Conservation (phyloP, 1,140 invertebrate genomes). For the Pararge aegeria region DNA sequence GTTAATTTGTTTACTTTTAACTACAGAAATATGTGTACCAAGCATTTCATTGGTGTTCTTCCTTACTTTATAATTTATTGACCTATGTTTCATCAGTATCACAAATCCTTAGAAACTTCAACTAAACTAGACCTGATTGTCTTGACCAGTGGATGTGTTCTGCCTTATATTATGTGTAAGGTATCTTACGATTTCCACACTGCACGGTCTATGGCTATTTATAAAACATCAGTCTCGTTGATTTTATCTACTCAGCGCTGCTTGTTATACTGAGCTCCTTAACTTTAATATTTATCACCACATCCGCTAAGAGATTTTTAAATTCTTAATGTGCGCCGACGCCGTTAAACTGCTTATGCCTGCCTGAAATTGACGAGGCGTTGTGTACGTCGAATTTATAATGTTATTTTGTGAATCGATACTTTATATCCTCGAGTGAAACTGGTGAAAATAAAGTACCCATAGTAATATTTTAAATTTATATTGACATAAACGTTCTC, state of each 20-base stretch:
- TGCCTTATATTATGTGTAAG: no score
- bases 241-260: conserved; percentile 9
- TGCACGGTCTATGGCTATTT: no score
- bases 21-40: neutral
- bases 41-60: neutral
- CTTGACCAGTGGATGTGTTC: no score
- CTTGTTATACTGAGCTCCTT: conserved; percentile 20
- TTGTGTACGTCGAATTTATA: conserved; percentile 30
- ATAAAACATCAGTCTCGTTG: no score
- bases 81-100: no score
- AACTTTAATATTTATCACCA: conserved; percentile 40
- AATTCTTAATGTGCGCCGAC: conserved; percentile 38
- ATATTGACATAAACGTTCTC: no score
- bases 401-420: conserved; percentile 11
- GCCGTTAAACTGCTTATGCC: conserved; percentile 24
- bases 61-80: no score
- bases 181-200: no score
- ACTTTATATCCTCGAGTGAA: neutral
- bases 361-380: conserved; percentile 24
- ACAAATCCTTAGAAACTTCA: no score
- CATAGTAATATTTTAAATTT: no score
- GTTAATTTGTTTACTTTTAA: conserved; percentile 3
- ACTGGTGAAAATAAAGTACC: neutral
- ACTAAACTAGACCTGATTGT: no score
- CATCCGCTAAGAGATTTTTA: conserved; percentile 35